Evolutionary conservation across 53 echinoderm and acorn worm genomes (phyloP).

Genomic region (Astropecten irregularis): DNA sequence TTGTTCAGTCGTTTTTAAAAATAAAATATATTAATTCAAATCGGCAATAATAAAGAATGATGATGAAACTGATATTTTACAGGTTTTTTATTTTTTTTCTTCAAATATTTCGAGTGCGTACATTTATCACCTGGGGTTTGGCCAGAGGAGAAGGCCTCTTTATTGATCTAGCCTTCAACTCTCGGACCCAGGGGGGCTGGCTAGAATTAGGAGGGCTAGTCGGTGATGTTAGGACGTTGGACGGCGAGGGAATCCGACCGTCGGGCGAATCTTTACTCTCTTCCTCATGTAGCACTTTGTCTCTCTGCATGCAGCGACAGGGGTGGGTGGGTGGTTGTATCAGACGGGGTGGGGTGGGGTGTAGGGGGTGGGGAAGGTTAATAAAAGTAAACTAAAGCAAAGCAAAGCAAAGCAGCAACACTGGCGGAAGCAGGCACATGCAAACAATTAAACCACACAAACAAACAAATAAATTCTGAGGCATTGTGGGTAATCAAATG

Average conservation of each 20-base stretch:
- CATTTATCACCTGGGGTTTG: slow-evolving; percentile 47
- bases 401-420: not conserved
- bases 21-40: too few relatives aligned
- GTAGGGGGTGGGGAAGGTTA: not conserved
- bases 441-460: not conserved
- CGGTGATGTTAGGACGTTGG: slow-evolving; percentile 29
- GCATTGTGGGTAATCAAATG: slow-evolving; percentile 12
- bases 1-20: too few relatives aligned
- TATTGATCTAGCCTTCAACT: slow-evolving; percentile 69
- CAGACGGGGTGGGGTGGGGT: too few relatives aligned
- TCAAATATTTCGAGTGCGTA: too few relatives aligned
- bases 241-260: not conserved
- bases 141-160: slow-evolving; percentile 56
- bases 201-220: slow-evolving; percentile 39
- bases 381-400: not conserved
- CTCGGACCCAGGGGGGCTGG: slow-evolving; percentile 81
- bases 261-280: slow-evolving; percentile 19
- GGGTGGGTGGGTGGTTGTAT: slow-evolving; percentile 1
- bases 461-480: not conserved
- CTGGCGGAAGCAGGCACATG: slow-evolving; percentile 47
- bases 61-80: too few relatives aligned
- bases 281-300: slow-evolving; percentile 22
- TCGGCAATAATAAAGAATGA: too few relatives aligned
- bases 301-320: slow-evolving; percentile 43
- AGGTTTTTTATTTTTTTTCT: too few relatives aligned